Percentiles rank a stretch among this genome's conserved stretches.
phyloP scores from a whole-genome alignment of 2,888 invertebrate genomes.

The Clunio marinus region DNA sequence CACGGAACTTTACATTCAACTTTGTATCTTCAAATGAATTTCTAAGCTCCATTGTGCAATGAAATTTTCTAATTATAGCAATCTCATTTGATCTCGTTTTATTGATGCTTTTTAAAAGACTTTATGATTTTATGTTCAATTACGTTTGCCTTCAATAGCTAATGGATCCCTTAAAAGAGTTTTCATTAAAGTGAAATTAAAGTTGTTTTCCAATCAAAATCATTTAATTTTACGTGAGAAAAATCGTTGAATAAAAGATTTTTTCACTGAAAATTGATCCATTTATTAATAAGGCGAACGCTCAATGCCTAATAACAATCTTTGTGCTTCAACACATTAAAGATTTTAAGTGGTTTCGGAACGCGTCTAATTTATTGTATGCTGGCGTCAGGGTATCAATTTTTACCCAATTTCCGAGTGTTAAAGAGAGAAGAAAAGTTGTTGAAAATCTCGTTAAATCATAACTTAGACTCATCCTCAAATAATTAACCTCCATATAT shows the following conservation, averaged over 20 bases:
- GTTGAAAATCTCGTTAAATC: conserved; percentile 35
- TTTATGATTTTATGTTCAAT: background rate
- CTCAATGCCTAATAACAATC: background rate
- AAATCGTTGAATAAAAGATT: background rate
- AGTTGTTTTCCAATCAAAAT: conserved; percentile 10
- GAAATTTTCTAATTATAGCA: background rate
- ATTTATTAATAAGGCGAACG: conserved; percentile 12
- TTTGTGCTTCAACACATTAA: conserved; percentile 27
- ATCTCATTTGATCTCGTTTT: background rate
- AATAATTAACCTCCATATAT: conserved; percentile 35
- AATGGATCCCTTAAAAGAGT: conserved; percentile 16
- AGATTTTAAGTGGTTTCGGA: background rate
- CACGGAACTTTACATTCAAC: background rate
- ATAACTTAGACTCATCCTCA: conserved; percentile 17
- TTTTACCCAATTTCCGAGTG: conserved; percentile 6
- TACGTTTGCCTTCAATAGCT: background rate
- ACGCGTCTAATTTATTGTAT: conserved; percentile 13
- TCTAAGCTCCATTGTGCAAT: background rate
- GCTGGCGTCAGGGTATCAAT: conserved; percentile 35
- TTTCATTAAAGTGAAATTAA: conserved; percentile 31
- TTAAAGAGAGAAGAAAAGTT: background rate
- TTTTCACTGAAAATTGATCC: conserved; percentile 26
- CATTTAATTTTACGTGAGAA: conserved; percentile 31
- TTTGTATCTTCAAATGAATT: background rate
- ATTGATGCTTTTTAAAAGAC: background rate